These are phyloP conservation scores for Resseliella maxima DNA, from an alignment of 2,888 invertebrate genomes.

Conservation along the genomic window DNA sequence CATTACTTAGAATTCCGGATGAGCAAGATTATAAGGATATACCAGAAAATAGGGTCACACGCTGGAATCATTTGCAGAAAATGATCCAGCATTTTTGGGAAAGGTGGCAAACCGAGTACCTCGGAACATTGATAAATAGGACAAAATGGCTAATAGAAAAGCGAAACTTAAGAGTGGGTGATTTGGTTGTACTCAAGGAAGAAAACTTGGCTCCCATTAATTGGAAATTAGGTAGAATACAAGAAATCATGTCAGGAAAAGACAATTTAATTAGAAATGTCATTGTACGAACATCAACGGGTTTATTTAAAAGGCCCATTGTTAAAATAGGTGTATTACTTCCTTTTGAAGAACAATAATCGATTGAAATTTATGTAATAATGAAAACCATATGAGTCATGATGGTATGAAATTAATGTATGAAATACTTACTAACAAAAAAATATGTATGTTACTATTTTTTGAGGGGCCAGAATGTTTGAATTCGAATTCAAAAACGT, in stretches of 20 bases:
- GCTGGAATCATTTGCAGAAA: constrained; percentile 61
- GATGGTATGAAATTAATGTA: too few relatives aligned
- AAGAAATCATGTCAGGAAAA: constrained; percentile 59
- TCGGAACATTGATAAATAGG: constrained; percentile 60
- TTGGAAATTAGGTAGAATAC: constrained; percentile 61
- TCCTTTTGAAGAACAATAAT: too few relatives aligned
- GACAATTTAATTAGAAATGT: too few relatives aligned
- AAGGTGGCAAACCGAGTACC: constrained; percentile 61
- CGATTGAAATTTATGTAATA: too few relatives aligned
- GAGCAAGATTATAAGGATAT: too few relatives aligned
- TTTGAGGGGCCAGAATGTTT: too few relatives aligned
- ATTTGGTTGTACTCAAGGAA: constrained; percentile 61
- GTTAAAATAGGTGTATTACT: too few relatives aligned
- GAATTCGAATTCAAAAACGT: too few relatives aligned
- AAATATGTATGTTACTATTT: too few relatives aligned
- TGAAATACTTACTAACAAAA: constrained; percentile 60
- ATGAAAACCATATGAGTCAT: too few relatives aligned
- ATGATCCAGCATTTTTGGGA: constrained; percentile 61
- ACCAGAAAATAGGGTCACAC: constrained; percentile 51
- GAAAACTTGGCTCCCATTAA: constrained; percentile 59
- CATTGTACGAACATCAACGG: too few relatives aligned
- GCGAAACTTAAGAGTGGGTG: constrained; percentile 58
- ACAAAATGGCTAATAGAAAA: constrained; percentile 60
- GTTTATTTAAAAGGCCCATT: too few relatives aligned
- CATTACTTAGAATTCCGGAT: background rate